Evolutionary conservation across 37 sponge, comb jelly and placozoan genomes (phyloP), one percentile per base, ranked within the genome.

Genomic region (Dysidea cf. avara): DNA sequence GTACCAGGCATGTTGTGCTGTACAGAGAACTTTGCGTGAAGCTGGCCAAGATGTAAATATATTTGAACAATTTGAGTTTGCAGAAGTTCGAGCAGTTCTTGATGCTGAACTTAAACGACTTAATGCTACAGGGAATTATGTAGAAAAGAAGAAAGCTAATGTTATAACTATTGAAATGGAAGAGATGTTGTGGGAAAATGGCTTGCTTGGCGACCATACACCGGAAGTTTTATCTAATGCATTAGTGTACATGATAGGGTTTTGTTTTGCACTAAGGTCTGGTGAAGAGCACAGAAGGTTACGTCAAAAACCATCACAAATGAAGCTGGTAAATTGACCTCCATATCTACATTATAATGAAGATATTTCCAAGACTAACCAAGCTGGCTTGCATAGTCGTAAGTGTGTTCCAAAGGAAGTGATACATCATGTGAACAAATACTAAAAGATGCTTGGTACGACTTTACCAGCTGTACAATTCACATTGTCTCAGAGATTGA

Each of bases 361-460:
- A 60, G 49, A 74, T 22, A 26, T 74, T 14, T 74, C 74, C 1
- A 74, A 74, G 14, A 74, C 28, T 6, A 58, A 74, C 31, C 46
- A 39, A 63, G 75, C 62, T 7, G 75, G 51, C 7, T 62, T 75
- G 51, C n/a, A 28, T 11, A 11, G 26, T 18, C 12, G 63, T 7
- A 61, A 61, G 6, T 39, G 34, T 33, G n/a, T 7, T 7, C 64
- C 75, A 16, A 75, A 75, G 50, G 20, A 43, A 16, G 52, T 75
- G 39, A 50, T 48, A n/a, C 53, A 40, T 47, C 36, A 61, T 50
- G 75, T 50, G 0, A 61, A 75, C 46, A 50, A 32, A 22, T 16
- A 29, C 75, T 11, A 17, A 36, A 9, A 28, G 75, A 38, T 75
- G 75, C 34, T 40, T 75, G 31, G 62, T 75, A 30, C 28, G 75